Conservation (phyloP, 2,113 vertebrate genomes). For the Upupa epops region DNA sequence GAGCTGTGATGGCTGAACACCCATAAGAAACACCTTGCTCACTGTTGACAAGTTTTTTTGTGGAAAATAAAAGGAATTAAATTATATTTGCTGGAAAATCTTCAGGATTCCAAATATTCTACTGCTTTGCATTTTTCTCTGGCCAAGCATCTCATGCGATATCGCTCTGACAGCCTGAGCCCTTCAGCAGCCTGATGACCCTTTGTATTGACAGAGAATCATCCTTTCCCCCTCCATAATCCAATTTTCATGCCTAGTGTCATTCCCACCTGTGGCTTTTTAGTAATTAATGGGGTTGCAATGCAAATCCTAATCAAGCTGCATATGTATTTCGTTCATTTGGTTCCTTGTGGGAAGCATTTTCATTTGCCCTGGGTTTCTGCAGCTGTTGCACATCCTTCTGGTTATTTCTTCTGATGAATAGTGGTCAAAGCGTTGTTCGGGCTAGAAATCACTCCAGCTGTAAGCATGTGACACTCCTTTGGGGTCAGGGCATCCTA, state of each 20-base stretch:
- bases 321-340: conserved; percentile 57
- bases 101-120: background rate
- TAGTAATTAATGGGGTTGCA: conserved; percentile 63
- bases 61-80: background rate
- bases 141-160: too few species aligned
- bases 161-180: background rate
- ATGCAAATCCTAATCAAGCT: conserved; percentile 52
- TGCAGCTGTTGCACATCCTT: conserved; percentile 52
- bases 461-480: background rate
- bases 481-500: background rate
- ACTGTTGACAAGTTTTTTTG: background rate
- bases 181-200: background rate
- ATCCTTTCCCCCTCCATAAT: conserved; percentile 27
- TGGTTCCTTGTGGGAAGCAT: conserved; percentile 50
- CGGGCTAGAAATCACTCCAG: background rate
- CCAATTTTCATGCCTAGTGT: conserved; percentile 53
- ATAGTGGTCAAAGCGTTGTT: conserved; percentile 7
- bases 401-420: conserved; percentile 48
- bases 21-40: too few species aligned
- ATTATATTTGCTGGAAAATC: background rate
- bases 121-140: background rate
- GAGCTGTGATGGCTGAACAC: background rate
- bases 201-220: conserved; percentile 21
- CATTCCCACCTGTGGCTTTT: conserved; percentile 61
- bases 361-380: conserved; percentile 61